Base-by-base conservation (phyloP, 2,797 vertebrate species). In the Kryptolebias ocellatus region DNA sequence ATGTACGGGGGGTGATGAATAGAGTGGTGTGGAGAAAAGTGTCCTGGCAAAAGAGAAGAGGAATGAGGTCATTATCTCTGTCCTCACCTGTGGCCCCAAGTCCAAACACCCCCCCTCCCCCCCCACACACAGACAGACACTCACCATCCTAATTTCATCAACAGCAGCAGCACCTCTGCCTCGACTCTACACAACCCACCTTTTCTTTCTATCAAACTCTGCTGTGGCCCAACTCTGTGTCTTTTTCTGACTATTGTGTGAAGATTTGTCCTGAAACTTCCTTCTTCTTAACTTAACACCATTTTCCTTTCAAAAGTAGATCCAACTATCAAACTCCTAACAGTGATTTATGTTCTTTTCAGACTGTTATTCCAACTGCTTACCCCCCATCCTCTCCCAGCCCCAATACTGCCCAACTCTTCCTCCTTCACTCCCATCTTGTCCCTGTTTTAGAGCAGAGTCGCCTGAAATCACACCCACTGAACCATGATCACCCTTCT, bases 51-150 rank as follows among this genome's bases (percentile, higher is more conserved):
- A 86, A 80, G 74, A 84, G 84, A 90, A 91, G 90, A 92, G 81
- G 82, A 86, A 92, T 90, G 88, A 91, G 92, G 91, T 93, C 88
- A 90, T 92, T 92, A 92, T 91, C 83, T 89, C 64, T 78, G 81
- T 86, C 78, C 87, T 91, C 89, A 92, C 90, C 89, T 91, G 90
- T 90, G 86, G 84, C 85, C 88, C 81, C 66, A 28, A 70, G 72
- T 79, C 61, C 52, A 70, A 75, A 71, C 73, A 72, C 31, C 82
- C 72, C 80, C 61, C 72, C 62, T 59, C 69, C 74, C 73, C 61
- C 60, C 76, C 71, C 76, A 75, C 31, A 83, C 72, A 79, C 58
- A 74, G 56, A 63, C 66, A 74, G 68, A 76, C 67, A 71, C 60
- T 45, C 34, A 72, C 69, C 37, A 10, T 12, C 39, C 39, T 42